Conservation (phyloP, 2,797 vertebrate genomes). For the Dipus sagitta region DNA sequence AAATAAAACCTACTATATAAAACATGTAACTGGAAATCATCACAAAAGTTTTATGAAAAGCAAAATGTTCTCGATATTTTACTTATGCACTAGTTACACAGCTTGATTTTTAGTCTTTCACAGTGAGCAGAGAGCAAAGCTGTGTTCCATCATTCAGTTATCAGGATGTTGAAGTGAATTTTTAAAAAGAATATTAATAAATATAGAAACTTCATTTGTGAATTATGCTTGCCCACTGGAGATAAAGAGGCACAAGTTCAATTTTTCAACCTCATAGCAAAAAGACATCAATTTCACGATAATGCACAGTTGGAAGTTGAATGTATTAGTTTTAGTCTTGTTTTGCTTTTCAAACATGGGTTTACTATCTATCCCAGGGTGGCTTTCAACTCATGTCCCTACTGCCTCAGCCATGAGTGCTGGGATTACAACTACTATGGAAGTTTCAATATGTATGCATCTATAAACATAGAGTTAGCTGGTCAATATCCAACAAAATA, state of each 20-base stretch:
- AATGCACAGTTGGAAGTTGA: background rate
- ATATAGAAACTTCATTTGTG: background rate
- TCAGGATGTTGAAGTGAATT: background rate
- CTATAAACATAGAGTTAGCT: background rate
- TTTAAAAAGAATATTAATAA: slow-evolving; percentile 17
- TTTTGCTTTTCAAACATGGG: background rate
- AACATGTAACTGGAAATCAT: slow-evolving; percentile 22
- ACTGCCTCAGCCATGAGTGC: background rate
- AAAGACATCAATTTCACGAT: background rate
- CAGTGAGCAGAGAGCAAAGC: background rate
- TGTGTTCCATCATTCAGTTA: background rate
- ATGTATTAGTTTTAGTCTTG: background rate
- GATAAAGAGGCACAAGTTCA: slow-evolving; percentile 6
- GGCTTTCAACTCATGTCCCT: background rate
- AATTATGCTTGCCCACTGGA: background rate
- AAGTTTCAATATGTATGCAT: background rate
- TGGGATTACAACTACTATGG: background rate
- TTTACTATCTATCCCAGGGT: background rate
- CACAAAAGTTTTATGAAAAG: slow-evolving; percentile 17
- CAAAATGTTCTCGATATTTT: background rate
- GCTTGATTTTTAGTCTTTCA: background rate
- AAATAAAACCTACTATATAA: background rate
- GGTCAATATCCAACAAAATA: slow-evolving; percentile 22
- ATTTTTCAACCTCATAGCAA: background rate
- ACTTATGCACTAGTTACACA: background rate